These are phyloP conservation scores for Polia nebulosa DNA, from an alignment of 2,888 invertebrate species.

Conservation along the genomic window DNA sequence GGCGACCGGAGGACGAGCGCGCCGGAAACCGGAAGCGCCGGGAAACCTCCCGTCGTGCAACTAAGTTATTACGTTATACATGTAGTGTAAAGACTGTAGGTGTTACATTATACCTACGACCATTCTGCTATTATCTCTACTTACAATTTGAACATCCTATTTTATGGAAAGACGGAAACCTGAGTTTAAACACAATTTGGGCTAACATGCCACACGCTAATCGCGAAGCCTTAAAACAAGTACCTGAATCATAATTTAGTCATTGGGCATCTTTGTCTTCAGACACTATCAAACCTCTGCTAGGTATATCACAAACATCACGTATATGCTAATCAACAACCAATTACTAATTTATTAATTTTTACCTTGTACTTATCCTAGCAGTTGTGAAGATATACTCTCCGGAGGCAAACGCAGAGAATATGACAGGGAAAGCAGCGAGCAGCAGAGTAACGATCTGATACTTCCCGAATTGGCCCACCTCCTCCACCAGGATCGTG, in stretches of 20 bases:
- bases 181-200: neutral
- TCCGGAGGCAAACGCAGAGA: constrained; percentile 85
- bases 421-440: constrained; percentile 84
- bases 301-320: too few species aligned
- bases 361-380: constrained; percentile 83
- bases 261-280: neutral
- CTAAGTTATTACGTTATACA: neutral
- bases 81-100: neutral
- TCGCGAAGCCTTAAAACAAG: neutral
- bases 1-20: neutral
- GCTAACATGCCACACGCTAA: too few species aligned
- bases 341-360: too few species aligned
- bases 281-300: too few species aligned
- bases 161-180: neutral
- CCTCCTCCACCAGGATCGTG: constrained; percentile 80
- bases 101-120: neutral
- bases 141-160: neutral
- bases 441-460: constrained; percentile 82
- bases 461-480: constrained; percentile 86
- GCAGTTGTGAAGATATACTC: constrained; percentile 88
- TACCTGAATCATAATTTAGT: neutral
- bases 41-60: neutral
- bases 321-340: too few species aligned
- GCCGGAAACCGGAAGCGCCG: constrained; percentile 21
- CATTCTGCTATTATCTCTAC: neutral